Percentiles rank a stretch among this genome's conserved stretches.
Conservation (phyloP, 2,797 vertebrate genomes). For the Pseudochaenichthys georgianus region DNA sequence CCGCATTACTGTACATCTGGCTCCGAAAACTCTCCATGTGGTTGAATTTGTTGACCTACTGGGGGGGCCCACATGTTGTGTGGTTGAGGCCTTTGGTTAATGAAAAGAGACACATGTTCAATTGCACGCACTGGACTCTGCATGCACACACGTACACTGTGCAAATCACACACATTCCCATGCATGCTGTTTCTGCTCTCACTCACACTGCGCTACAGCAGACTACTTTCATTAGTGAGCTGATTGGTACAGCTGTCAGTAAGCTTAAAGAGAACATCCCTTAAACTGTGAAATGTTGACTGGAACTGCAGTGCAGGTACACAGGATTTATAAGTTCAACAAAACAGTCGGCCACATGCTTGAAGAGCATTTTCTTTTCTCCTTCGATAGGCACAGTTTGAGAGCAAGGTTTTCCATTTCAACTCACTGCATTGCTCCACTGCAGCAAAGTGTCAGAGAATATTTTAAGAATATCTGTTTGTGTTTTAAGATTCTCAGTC, state of each 20-base stretch:
- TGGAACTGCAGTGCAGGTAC: conserved; percentile 33
- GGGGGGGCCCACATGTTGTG: conserved; percentile 8
- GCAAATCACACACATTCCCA: neutral
- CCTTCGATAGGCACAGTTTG: conserved; percentile 34
- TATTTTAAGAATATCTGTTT: too few relatives aligned
- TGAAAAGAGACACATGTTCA: neutral
- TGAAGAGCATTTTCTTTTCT: conserved; percentile 17
- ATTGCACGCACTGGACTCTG: neutral
- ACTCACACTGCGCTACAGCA: neutral
- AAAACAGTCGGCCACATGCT: conserved; percentile 29
- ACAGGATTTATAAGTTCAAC: conserved; percentile 22
- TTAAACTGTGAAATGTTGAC: conserved; percentile 26
- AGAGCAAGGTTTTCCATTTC: conserved; percentile 27
- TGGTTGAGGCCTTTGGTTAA: conserved; percentile 10
- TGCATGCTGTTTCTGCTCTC: conserved; percentile 2
- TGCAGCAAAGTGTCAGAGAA: neutral
- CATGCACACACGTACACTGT: neutral
- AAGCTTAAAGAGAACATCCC: conserved; percentile 34
- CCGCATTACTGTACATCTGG: conserved; percentile 14
- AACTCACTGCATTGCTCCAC: conserved; percentile 21
- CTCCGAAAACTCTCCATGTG: conserved; percentile 4
- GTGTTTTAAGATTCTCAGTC: too few relatives aligned
- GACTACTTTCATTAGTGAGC: conserved; percentile 53
- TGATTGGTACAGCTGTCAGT: conserved; percentile 51
- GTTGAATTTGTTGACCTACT: conserved; percentile 1